A percentile compares a stretch with the other conserved stretches of the same genome.
Evolutionary conservation across 2,113 vertebrate species (phyloP).

Genomic region (Ptilorrhoa leucosticta): DNA sequence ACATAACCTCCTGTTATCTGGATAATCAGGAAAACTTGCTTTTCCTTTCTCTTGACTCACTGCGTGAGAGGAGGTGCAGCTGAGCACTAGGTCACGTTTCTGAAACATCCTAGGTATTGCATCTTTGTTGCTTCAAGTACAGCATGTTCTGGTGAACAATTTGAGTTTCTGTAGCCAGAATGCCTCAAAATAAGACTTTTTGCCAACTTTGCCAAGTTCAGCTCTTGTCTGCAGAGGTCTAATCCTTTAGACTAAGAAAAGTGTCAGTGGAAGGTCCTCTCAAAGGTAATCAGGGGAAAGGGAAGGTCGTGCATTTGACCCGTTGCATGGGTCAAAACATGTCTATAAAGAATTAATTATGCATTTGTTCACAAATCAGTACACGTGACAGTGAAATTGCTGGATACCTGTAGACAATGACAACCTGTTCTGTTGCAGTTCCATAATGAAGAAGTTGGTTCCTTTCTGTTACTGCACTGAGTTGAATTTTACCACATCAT

Average conservation of each 20-base stretch:
- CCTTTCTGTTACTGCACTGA: not conserved
- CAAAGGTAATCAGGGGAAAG: not conserved
- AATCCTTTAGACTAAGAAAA: not conserved
- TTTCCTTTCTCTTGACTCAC: not conserved
- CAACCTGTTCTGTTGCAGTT: not conserved
- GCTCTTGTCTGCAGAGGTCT: not conserved
- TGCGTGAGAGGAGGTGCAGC: not conserved
- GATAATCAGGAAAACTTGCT: not conserved
- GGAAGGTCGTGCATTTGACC: not conserved
- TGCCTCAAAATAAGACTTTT: not conserved
- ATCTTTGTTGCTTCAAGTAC: not conserved
- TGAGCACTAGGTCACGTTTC: not conserved
- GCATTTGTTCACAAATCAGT: not conserved
- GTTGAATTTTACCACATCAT: not conserved
- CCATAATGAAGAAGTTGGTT: not conserved
- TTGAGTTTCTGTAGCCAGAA: not conserved
- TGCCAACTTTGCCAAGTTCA: not conserved
- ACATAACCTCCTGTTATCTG: not conserved
- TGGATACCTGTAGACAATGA: not conserved
- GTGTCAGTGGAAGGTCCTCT: not conserved
- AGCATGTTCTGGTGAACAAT: not conserved
- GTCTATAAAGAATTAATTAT: not conserved
- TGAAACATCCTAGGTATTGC: not conserved
- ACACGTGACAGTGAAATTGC: not conserved
- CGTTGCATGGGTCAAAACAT: not conserved